Percentiles rank a stretch among this genome's conserved stretches.
Evolutionary conservation across 2,113 vertebrate species (phyloP).

Genomic region (Pollimyrus isidori): DNA sequence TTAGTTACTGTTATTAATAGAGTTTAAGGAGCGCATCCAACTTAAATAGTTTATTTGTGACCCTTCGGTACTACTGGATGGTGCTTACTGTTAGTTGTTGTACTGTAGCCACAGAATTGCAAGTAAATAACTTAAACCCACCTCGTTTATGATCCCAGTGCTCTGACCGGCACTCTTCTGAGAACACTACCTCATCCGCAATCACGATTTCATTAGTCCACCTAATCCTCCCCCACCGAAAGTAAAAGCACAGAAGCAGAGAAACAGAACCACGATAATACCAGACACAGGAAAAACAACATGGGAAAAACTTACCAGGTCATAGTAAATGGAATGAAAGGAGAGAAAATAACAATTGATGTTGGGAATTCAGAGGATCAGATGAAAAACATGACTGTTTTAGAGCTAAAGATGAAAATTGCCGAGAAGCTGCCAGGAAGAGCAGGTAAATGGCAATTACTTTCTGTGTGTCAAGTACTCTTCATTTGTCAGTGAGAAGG

Average conservation of each 20-base stretch:
- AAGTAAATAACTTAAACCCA: no score
- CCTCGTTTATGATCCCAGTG: no score
- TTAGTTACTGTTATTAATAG: no score
- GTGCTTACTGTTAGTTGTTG: no score
- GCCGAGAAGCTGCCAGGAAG: slow-evolving; percentile 1
- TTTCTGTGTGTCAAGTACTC: neutral
- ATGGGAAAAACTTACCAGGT: slow-evolving; percentile 52
- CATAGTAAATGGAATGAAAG: slow-evolving; percentile 28
- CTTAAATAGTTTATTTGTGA: no score
- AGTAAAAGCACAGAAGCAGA: neutral
- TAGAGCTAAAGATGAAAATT: slow-evolving; percentile 44
- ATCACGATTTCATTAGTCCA: no score
- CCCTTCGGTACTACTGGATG: no score
- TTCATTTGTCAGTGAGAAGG: neutral
- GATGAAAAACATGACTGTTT: slow-evolving; percentile 42
- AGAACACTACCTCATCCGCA: no score
- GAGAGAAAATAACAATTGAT: slow-evolving; percentile 41
- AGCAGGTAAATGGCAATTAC: slow-evolving; percentile 27
- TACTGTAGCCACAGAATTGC: no score
- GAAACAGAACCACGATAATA: neutral
- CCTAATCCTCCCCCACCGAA: neutral
- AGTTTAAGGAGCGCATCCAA: no score
- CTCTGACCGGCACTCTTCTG: no score
- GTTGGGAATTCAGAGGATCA: slow-evolving; percentile 46
- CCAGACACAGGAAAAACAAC: neutral